phyloP scores from a whole-genome alignment of 92 coral and sea anemone genomes.

The Zoanthus sansibaricus region DNA sequence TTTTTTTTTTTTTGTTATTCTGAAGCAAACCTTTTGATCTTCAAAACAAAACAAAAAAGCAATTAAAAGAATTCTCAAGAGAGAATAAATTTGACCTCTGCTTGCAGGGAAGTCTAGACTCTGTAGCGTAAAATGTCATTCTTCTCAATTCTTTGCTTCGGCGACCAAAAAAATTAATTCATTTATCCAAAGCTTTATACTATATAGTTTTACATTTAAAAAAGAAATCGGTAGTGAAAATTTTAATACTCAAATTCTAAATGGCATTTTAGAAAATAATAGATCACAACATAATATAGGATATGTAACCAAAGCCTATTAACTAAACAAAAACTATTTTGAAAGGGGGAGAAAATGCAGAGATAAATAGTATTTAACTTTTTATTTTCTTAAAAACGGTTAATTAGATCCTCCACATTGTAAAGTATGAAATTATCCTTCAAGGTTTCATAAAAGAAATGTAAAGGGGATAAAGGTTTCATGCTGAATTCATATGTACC shows the following conservation, averaged over 20 bases:
- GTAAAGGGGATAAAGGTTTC: conserved; percentile 6
- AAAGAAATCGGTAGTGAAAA: too few relatives aligned
- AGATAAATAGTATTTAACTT: conserved; percentile 8
- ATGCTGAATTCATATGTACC: conserved; percentile 13
- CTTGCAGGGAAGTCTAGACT: conserved; percentile 26
- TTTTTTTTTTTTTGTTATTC: neutral
- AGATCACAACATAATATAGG: neutral
- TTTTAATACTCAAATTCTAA: too few relatives aligned
- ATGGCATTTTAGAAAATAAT: neutral
- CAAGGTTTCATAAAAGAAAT: conserved; percentile 10
- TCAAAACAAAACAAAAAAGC: conserved; percentile 4
- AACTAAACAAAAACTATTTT: neutral
- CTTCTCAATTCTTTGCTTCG: conserved; percentile 13
- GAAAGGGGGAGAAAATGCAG: conserved; percentile 4
- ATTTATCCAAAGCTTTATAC: neutral
- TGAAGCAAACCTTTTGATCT: neutral
- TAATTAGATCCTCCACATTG: neutral
- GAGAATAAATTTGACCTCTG: conserved; percentile 7
- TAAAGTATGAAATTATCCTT: conserved; percentile 11
- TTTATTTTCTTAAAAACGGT: conserved; percentile 15
- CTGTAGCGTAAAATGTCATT: neutral
- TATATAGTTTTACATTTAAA: neutral
- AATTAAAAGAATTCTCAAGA: neutral
- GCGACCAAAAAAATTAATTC: conserved; percentile 1
- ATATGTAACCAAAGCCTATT: conserved; percentile 3